These are phyloP conservation scores for Mya arenaria DNA, from an alignment of 1,140 invertebrate genomes.

Conservation along the genomic window DNA sequence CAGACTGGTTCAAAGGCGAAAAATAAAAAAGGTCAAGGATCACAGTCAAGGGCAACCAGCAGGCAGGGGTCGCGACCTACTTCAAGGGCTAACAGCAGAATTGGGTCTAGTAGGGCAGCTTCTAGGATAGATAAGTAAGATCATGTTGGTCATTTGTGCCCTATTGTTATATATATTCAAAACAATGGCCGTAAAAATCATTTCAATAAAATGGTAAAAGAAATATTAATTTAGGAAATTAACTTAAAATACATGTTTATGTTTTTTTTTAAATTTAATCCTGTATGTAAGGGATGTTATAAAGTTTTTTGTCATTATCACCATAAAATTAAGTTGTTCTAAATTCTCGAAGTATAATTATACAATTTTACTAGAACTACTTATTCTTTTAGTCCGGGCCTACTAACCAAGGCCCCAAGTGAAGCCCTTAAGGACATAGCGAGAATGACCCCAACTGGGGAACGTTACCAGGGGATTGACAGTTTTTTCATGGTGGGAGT, in stretches of 20 bases:
- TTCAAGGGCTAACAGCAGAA: constrained; percentile 29
- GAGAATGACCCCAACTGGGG: constrained; percentile 19
- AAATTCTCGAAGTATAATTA: not conserved
- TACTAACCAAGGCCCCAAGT: constrained; percentile 47
- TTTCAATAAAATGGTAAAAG: no score
- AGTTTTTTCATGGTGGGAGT: constrained; percentile 54
- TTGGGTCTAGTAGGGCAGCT: constrained; percentile 32
- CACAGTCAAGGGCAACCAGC: constrained; percentile 27
- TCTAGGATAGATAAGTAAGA: constrained; percentile 47
- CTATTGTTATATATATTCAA: no score
- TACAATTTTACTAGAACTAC: not conserved
- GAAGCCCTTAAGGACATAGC: constrained; percentile 33
- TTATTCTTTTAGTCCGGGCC: constrained; percentile 20
- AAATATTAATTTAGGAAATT: no score
- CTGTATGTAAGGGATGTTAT: no score
- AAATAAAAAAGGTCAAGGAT: not conserved
- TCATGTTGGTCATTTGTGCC: not conserved
- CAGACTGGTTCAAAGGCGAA: constrained; percentile 33
- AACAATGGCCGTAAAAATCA: no score
- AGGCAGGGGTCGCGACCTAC: constrained; percentile 33
- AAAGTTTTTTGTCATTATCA: no score
- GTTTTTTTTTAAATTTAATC: no score
- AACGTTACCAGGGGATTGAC: constrained; percentile 30
- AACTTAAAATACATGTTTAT: no score
- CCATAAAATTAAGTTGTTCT: no score